Evolutionary conservation across 1,140 invertebrate species (phyloP).

Genomic region (Micrasema minimum): DNA sequence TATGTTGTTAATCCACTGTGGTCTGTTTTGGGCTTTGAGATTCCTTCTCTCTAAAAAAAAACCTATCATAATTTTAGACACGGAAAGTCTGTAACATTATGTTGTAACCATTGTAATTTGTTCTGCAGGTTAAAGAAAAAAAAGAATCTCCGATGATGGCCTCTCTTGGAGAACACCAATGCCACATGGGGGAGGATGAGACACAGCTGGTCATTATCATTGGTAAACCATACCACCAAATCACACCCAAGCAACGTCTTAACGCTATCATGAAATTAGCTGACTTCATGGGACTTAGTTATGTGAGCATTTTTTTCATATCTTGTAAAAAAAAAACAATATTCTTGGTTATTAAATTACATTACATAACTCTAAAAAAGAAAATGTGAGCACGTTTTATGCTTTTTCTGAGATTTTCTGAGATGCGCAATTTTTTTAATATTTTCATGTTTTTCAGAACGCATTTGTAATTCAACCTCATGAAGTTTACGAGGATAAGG

Average conservation of each 20-base stretch:
- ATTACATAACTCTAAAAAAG: no score
- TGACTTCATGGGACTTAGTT: conserved; percentile 64
- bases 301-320: no score
- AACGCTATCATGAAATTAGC: conserved; percentile 63
- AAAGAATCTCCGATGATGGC: conserved; percentile 62
- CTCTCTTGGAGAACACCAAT: conserved; percentile 57
- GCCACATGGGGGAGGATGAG: conserved; percentile 58
- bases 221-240: conserved; percentile 59
- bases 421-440: neutral
- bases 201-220: conserved; percentile 61
- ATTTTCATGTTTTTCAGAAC: conserved; percentile 50
- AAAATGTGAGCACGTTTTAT: no score
- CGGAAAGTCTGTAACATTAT: no score
- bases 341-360: no score
- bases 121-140: conserved; percentile 61
- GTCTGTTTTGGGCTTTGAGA: no score
- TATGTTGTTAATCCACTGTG: no score
- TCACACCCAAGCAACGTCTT: conserved; percentile 60
- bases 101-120: no score
- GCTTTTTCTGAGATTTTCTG: no score
- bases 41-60: no score
- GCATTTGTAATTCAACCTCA: conserved; percentile 47
- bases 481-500: conserved; percentile 29
- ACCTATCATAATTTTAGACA: no score
- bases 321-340: no score